phyloP scores from a whole-genome alignment of 2,113 vertebrate genomes.

The Pachyramphus minor region DNA sequence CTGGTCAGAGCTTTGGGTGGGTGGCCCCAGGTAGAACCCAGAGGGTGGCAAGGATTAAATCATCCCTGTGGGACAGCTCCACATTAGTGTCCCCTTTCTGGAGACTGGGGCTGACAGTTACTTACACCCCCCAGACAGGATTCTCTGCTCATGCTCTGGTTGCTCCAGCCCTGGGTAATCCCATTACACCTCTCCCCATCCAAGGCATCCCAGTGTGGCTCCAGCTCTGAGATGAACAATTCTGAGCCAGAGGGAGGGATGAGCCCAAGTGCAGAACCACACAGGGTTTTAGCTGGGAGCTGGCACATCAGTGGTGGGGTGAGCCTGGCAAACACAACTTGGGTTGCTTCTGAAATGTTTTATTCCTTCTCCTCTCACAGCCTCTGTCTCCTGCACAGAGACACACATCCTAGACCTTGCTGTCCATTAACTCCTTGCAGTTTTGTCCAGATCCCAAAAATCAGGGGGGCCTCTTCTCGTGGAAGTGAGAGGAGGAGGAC shows the following conservation, averaged over 20 bases:
- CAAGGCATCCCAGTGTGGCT: accelerated
- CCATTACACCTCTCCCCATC: not conserved
- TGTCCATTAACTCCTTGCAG: not conserved
- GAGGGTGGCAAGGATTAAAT: not conserved
- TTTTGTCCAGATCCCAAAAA: not conserved
- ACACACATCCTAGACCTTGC: not conserved
- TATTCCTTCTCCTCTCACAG: not conserved
- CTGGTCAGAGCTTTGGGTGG: not conserved
- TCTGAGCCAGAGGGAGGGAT: not conserved
- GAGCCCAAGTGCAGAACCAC: not conserved
- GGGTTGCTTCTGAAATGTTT: not conserved
- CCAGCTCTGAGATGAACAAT: not conserved
- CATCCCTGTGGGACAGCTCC: not conserved
- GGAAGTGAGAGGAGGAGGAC: not conserved
- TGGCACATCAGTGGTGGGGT: not conserved
- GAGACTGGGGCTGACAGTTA: accelerated
- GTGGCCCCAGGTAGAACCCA: not conserved
- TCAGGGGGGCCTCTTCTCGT: not conserved
- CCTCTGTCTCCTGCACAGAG: not conserved
- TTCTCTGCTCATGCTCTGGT: accelerated
- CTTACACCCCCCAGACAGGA: not conserved
- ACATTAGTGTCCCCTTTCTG: not conserved
- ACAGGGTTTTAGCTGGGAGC: not conserved
- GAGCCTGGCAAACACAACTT: not conserved
- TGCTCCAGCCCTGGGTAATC: not conserved